A percentile compares a stretch with the other conserved stretches of the same genome.
Conservation (phyloP, 2,888 invertebrate species). For the Helobdella robusta region DNA sequence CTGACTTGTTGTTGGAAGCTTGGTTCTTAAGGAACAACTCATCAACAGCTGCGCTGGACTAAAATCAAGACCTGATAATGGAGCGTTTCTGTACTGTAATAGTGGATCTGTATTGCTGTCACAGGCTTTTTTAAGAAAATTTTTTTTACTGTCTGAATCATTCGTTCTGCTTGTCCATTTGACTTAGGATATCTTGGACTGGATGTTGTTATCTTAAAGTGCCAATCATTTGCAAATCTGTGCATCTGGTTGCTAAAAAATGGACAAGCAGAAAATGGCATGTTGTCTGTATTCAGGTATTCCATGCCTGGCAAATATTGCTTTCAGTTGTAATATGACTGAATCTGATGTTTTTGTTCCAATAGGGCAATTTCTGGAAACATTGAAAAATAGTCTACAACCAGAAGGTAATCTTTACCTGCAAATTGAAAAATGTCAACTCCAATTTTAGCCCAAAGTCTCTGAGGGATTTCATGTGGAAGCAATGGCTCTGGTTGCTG, state of each 20-base stretch:
- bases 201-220: conserved; percentile 22
- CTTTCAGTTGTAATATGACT: conserved; percentile 29
- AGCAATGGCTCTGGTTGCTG: conserved; percentile 28
- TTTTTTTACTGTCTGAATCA: too few species aligned
- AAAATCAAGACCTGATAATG: conserved; percentile 30
- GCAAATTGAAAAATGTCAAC: conserved; percentile 29
- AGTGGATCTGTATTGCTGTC: conserved; percentile 29
- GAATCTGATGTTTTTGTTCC: conserved; percentile 30
- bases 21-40: conserved; percentile 30
- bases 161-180: too few species aligned
- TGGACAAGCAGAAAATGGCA: conserved; percentile 34
- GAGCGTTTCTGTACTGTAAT: conserved; percentile 32
- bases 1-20: conserved; percentile 23
- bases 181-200: conserved; percentile 31
- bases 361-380: conserved; percentile 33
- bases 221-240: conserved; percentile 29
- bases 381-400: conserved; percentile 35
- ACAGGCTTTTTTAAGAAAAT: conserved; percentile 30
- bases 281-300: conserved; percentile 34
- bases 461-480: conserved; percentile 25
- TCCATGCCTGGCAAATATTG: conserved; percentile 32
- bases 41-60: conserved; percentile 34
- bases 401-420: conserved; percentile 30
- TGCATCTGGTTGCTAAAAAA: conserved; percentile 24
- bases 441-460: conserved; percentile 33